phyloP scores from a whole-genome alignment of 2,888 invertebrate species.

The Caenorhabditis sinica region DNA sequence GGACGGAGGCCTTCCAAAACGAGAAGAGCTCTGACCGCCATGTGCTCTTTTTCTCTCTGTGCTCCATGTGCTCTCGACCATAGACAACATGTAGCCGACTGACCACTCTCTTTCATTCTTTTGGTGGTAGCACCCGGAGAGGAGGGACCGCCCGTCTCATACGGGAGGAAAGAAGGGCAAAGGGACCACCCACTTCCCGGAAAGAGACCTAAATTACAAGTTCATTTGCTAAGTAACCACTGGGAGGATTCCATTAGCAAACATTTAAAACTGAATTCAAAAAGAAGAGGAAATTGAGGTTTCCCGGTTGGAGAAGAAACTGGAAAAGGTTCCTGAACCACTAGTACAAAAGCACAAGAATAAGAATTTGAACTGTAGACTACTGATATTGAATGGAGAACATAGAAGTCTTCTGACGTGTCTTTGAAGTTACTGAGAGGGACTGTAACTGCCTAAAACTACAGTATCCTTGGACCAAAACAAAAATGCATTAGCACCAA shows the following conservation, averaged over 20 bases:
- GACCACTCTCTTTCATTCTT: slow-evolving; percentile 41
- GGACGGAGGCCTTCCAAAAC: slow-evolving; percentile 25
- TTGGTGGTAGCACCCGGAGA: slow-evolving; percentile 3
- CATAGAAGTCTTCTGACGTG: too few relatives aligned
- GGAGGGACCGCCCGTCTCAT: slow-evolving; percentile 36
- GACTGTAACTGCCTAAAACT: too few relatives aligned
- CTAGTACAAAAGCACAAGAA: too few relatives aligned
- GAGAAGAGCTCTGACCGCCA: slow-evolving; percentile 42
- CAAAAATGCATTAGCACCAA: too few relatives aligned
- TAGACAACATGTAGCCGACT: slow-evolving; percentile 38
- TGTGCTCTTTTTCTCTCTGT: slow-evolving; percentile 44
- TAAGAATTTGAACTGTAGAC: too few relatives aligned
- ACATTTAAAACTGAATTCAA: slow-evolving; percentile 12
- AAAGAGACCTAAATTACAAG: slow-evolving; percentile 34
- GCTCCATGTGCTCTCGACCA: slow-evolving; percentile 33
- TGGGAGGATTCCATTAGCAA: slow-evolving; percentile 7
- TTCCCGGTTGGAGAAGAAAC: background rate
- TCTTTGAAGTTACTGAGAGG: too few relatives aligned
- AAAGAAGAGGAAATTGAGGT: background rate
- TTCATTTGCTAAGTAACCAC: slow-evolving; percentile 38
- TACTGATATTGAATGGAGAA: too few relatives aligned
- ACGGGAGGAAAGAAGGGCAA: slow-evolving; percentile 21
- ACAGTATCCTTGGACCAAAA: background rate
- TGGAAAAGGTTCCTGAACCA: background rate
- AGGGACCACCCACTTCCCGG: background rate